Base-by-base conservation (phyloP, 1,140 invertebrate genomes). In the Zaprionus vittiger region DNA sequence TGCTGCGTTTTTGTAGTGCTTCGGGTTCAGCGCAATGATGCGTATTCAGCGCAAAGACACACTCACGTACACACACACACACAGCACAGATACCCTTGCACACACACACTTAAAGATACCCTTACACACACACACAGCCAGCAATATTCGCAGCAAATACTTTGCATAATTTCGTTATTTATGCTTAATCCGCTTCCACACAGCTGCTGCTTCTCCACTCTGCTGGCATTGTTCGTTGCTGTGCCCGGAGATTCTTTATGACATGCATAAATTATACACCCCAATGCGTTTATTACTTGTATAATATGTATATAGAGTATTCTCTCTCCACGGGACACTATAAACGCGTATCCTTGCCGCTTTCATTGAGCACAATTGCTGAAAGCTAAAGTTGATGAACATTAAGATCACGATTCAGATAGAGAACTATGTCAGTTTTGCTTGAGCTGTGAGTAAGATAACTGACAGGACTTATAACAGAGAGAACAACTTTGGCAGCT, bases 81-180 rank as follows among this genome's bases (percentile, higher is more conserved):
- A 59, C 54, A 69, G n/a, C 41, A 17, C 24, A 55, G 62, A 64
- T 11, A 71, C 38, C 49, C 14, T 54, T 7, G 1, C 11, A 12
- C 15, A 52, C 54, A 34, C 28, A 31, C 28, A 31, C 28, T 9
- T 6, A 0, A 31, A 31, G 28, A 2, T 31, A 31, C 28, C 28
- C 28, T 9, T 2, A 28, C n/a, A 24, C 6, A 47, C 5, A 17
- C 15, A 38, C 41, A 63, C 47, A 69, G 15, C 24, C 22, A 14
- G 15, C 17, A 9, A 31, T 9, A 20, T 49, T 52, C 28, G 15
- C 28, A n/a, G 47, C 22, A 17, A 62, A 80, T 81, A 79, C 49
- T 90, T 90, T 81, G 71, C 85, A 90, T 87, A 84, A 81, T 87
- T 75, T 67, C 41, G 57, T 73, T 81, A 64, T 77, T 80, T 66